phyloP scores from a whole-genome alignment of 2,113 vertebrate genomes.

The Pavo muticus region DNA sequence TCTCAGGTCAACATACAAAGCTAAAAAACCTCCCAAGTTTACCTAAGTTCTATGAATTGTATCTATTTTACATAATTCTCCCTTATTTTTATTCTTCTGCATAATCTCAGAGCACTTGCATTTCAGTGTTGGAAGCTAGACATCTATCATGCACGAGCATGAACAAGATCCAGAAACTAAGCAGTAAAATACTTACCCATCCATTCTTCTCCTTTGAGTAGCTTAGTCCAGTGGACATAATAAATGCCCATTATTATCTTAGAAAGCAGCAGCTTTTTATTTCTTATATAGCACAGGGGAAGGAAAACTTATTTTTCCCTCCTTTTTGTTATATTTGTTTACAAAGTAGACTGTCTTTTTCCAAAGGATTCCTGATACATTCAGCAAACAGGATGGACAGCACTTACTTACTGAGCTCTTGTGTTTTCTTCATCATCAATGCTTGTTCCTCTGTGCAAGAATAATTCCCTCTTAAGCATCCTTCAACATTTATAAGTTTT shows the following conservation, averaged over 20 bases:
- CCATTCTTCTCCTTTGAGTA: neutral
- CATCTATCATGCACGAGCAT: neutral
- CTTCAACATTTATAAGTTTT: neutral
- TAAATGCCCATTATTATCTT: neutral
- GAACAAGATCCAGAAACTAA: neutral
- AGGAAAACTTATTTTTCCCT: neutral
- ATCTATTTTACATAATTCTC: neutral
- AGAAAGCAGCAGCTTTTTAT: neutral
- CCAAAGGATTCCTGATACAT: neutral
- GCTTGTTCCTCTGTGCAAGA: neutral
- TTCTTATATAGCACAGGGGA: neutral
- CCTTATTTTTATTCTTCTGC: neutral
- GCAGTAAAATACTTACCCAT: neutral
- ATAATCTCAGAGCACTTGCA: neutral
- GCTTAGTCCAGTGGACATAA: neutral
- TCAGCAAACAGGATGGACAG: neutral
- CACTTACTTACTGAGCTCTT: neutral
- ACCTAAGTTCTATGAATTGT: neutral
- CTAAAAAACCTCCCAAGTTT: neutral
- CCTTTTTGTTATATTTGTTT: neutral
- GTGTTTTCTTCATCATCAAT: neutral
- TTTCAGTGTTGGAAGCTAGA: neutral
- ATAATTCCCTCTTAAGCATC: neutral
- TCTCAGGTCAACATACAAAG: accelerated
- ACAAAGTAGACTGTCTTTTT: neutral